Evolutionary conservation across 2,888 invertebrate species (phyloP), one percentile per base, ranked within the genome.

Genomic region (Vanessa cardui): DNA sequence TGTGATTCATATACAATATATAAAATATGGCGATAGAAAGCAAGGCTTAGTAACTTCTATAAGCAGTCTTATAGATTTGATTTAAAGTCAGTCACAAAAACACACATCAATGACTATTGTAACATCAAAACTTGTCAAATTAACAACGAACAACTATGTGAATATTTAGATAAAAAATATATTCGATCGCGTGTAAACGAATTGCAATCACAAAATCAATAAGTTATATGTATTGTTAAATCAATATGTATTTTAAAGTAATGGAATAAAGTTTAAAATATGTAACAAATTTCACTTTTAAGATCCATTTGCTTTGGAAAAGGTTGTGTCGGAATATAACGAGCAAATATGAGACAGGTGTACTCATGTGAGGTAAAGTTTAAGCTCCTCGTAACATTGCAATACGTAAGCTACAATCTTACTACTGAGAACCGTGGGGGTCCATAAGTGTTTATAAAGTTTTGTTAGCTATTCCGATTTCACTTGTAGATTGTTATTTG

Each of bases 281-380:
- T 15, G 2, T 31, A 1, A 12, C 7, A 16, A 7, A 54, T 1
- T n/a, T 6, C 0, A 52, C 31, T 16, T 31, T 21, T 26, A 31
- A n/a, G 26, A 52, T 52, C 6, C 6, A n/a, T 52, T 52, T 20
- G 39, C 47, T n/a, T 44, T 52, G 44, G 39, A 39, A 16, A 44
- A 33, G 16, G 47, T 49, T 49, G 46, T 61, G 39, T 61, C 20
- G 47, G 21, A 39, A 26, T 47, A n/a, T 50, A 61, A 50, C 50
- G 21, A 54, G 21, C 49, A 61, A 61, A 39, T 39, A 44, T 56
- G 46, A 47, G 20, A 47, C 44, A 52, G 39, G 75, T 77, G 79
- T 76, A 16, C 16, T 15, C 31, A 26, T 31, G 26, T 52, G 18
- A 9, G 49, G 8, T 15, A 50, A 50, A 39, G 39, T 12, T 39